Conservation (phyloP, 2,888 invertebrate genomes). For the Yponomeuta evonymella region DNA sequence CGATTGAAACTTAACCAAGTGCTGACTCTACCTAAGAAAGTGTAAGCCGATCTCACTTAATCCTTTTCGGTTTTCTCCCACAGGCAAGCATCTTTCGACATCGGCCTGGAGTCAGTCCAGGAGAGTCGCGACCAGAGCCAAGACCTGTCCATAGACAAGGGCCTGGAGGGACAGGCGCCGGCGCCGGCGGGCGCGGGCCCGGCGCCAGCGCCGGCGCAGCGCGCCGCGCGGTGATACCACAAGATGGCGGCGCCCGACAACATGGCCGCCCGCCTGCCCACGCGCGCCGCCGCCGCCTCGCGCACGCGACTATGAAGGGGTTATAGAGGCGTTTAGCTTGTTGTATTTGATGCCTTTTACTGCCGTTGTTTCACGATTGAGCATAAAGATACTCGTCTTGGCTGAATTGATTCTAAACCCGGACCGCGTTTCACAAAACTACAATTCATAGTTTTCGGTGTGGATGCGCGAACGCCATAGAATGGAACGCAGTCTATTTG, state of each 20-base stretch:
- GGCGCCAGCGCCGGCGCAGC: constrained; percentile 16
- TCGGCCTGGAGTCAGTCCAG: constrained; percentile 57
- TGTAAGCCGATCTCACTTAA: neutral
- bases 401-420: no score
- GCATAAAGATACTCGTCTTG: no score
- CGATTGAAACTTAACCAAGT: no score
- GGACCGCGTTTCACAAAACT: no score
- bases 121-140: constrained; percentile 48
- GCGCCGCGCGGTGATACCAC: constrained; percentile 19
- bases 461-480: no score
- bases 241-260: constrained; percentile 23
- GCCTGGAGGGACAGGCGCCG: constrained; percentile 18
- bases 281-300: constrained; percentile 19
- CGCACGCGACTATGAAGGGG: constrained; percentile 26
- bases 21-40: no score
- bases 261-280: constrained; percentile 27
- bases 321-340: constrained; percentile 15
- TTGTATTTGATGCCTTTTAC: neutral
- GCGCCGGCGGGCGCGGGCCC: constrained; percentile 22
- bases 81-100: constrained; percentile 62
- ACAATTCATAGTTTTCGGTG: no score
- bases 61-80: neutral
- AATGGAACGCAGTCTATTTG: no score
- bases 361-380: neutral
- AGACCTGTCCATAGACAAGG: constrained; percentile 28